Evolutionary conservation across 2,888 invertebrate species (phyloP), one percentile per base, ranked within the genome.

Genomic region (Anagyrus pseudococci): DNA sequence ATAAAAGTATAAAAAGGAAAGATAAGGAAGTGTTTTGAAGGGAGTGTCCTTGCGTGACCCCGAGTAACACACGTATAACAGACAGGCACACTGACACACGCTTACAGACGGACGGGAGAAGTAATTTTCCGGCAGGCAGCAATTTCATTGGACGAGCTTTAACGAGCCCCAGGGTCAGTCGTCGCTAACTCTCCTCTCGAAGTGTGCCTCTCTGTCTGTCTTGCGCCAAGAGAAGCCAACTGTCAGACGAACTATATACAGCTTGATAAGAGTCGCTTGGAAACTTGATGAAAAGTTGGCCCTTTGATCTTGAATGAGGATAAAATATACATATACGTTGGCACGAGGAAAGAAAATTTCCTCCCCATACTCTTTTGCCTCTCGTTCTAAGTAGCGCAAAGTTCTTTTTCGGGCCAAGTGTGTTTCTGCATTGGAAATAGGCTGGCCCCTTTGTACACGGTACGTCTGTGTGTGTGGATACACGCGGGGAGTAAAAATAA

Each of bases 41-140:
- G 43, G 47, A 47, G 41, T 10, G 43, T 22, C 19, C 2, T 37
- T 41, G 26, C 41, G 46, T 44, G 48, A 44, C 40, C 23, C 19
- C 49, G 49, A 13, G 43, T 25, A 22, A 19, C 19, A 23, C 19
- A 10, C n/a, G n/a, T n/a, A n/a, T n/a, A n/a, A n/a, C n/a, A n/a
- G n/a, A n/a, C n/a, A n/a, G n/a, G n/a, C n/a, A n/a, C n/a, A n/a
- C n/a, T n/a, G n/a, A n/a, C n/a, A n/a, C n/a, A n/a, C n/a, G n/a
- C n/a, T n/a, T n/a, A n/a, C n/a, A 22, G 4, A 25, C 4, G 2
- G 40, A n/a, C 37, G 49, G 44, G 43, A 26, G 15, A 55, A 62
- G 58, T 56, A 66, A 59, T 62, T 59, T 66, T 62, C 62, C 33
- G 40, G 29, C 47, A 40, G 40, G 55, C 41, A 29, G 47, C 49